These are phyloP conservation scores for Phymanthus crucifer DNA, from an alignment of 92 coral and sea anemone genomes.

Conservation along the genomic window DNA sequence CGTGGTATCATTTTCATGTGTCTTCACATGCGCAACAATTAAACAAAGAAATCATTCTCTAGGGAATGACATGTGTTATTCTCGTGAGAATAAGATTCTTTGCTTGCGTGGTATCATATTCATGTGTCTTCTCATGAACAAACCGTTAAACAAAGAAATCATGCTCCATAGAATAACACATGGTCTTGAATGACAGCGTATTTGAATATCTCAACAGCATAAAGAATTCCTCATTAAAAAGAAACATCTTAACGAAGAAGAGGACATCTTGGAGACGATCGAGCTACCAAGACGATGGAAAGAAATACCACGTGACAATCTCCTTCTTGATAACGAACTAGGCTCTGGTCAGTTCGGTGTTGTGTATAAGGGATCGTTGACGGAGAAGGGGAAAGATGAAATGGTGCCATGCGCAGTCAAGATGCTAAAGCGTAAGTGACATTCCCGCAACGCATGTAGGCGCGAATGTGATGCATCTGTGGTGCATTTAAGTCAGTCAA, in stretches of 20 bases:
- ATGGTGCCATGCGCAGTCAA: conserved; percentile 28
- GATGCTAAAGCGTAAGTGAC: conserved; percentile 40
- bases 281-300: conserved; percentile 13
- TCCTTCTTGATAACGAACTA: conserved; percentile 22
- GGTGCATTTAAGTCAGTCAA: too few species aligned
- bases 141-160: neutral
- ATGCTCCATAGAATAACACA: neutral
- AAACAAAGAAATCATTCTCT: too few species aligned
- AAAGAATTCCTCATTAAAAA: neutral
- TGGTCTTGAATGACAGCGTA: neutral
- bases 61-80: too few species aligned
- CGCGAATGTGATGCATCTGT: neutral
- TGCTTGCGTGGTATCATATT: too few species aligned
- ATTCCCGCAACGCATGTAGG: neutral
- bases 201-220: neutral
- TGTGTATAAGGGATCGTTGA: conserved; percentile 21
- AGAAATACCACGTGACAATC: conserved; percentile 30
- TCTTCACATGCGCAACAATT: too few species aligned
- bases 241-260: neutral
- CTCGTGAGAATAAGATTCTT: too few species aligned
- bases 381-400: neutral
- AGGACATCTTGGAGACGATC: neutral
- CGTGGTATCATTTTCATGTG: too few species aligned
- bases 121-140: too few species aligned
- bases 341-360: conserved; percentile 39